These are phyloP conservation scores for Hydrozoanthus tunicans DNA, from an alignment of 64 coral and sea anemone genomes.

Conservation along the genomic window DNA sequence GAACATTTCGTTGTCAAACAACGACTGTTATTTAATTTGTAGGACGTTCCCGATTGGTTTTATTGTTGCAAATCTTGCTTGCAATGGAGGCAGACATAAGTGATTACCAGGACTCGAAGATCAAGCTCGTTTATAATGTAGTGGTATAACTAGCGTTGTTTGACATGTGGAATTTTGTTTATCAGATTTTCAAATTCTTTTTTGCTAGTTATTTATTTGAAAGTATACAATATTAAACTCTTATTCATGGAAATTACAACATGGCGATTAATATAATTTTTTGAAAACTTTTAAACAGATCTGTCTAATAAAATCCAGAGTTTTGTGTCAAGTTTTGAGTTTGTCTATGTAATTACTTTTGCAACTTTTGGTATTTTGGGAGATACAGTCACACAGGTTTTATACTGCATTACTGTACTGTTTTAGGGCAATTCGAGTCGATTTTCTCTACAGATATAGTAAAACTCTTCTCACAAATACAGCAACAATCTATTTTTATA, in stretches of 20 bases:
- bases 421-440: no score
- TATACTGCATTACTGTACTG: no score
- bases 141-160: neutral
- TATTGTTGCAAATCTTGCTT: neutral
- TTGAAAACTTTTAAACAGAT: conserved; percentile 11
- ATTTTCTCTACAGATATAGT: no score
- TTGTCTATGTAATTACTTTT: neutral
- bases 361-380: no score
- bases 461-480: no score
- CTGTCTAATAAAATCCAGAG: neutral
- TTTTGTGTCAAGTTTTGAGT: neutral
- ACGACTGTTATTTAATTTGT: conserved; percentile 31
- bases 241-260: neutral
- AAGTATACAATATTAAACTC: neutral
- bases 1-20: conserved; percentile 57
- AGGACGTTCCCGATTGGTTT: neutral
- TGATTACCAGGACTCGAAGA: no score
- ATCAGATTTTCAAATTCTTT: neutral
- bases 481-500: no score
- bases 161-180: neutral
- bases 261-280: neutral
- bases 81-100: neutral
- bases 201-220: conserved; percentile 1
- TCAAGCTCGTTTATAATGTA: no score
- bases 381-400: no score